Evolutionary conservation across 2,113 vertebrate genomes (phyloP).

Genomic region (Psittacula cyanocephala): DNA sequence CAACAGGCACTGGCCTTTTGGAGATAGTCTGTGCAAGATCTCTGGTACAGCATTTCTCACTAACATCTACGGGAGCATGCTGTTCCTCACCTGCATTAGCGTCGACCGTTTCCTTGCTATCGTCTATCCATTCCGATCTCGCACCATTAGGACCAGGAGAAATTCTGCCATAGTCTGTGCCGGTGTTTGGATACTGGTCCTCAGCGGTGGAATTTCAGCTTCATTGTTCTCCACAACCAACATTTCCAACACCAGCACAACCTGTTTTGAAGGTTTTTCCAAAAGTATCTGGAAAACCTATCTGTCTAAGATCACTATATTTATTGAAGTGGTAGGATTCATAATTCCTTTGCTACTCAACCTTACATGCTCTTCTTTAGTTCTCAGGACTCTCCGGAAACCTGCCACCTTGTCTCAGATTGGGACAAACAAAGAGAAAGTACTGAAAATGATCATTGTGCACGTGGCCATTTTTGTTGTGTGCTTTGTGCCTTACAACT

Average conservation of each 20-base stretch:
- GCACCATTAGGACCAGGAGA: constrained; percentile 87
- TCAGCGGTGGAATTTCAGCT: constrained; percentile 93
- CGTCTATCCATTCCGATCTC: constrained; percentile 92
- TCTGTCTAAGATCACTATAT: constrained; percentile 97
- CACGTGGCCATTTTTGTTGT: constrained; percentile 93
- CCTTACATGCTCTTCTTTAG: constrained; percentile 93
- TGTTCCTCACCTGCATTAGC: constrained; percentile 97
- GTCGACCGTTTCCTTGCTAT: constrained; percentile 96
- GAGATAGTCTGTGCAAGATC: constrained; percentile 93
- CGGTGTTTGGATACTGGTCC: constrained; percentile 91
- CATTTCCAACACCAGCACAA: constrained; percentile 84
- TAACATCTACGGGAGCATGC: constrained; percentile 98
- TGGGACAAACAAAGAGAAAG: constrained; percentile 92
- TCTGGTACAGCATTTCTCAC: constrained; percentile 96
- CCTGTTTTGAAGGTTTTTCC: constrained; percentile 96
- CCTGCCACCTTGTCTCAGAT: constrained; percentile 88
- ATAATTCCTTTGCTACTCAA: constrained; percentile 91
- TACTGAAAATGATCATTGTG: constrained; percentile 94
- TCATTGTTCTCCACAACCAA: constrained; percentile 97
- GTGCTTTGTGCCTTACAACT: constrained; percentile 97
- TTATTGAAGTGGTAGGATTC: constrained; percentile 97
- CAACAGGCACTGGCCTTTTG: constrained; percentile 95
- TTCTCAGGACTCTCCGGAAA: constrained; percentile 89
- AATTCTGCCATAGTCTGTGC: constrained; percentile 91
- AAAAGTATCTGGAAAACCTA: constrained; percentile 96